Evolutionary conservation across 2,113 vertebrate species (phyloP), one percentile per base, ranked within the genome.

Genomic region (Crotophaga sulcirostris): DNA sequence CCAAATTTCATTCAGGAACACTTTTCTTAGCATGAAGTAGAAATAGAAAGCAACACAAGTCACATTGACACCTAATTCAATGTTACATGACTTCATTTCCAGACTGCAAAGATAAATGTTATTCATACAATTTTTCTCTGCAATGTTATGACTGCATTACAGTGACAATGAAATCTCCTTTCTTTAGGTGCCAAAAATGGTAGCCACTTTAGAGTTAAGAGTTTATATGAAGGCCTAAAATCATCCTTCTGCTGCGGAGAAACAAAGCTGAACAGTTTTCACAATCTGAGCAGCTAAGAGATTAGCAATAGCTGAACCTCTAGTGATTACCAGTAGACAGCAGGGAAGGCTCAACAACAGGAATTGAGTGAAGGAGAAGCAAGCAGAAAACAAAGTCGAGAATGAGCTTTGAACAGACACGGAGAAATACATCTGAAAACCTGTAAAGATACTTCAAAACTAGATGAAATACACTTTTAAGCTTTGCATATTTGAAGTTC

Each of bases 1-100:
- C 59, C 87, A 82, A 68, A 84, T 55, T 93, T 96, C 84, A 96
- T 95, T 92, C 70, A 96, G 78, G 86, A 97, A 88, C 36, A 77
- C 12, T 33, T 70, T 94, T 96, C 70, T 95, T 89, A 96, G 13
- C 47, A 80, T 95, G 79, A 97, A 7, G 16, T 52, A 38, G 44
- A 52, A 91, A 72, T 36, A 81, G 73, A 63, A 97, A 97, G 5
- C 6, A 93, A 63, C 73, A 91, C 69, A 94, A 40, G 72, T 96
- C 91, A 56, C 73, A 87, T 96, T 80, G 87, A 47, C 36, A 91
- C 93, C 55, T 94, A 93, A 87, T 87, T 70, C 54, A 47, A 19
- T 7, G 25, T 86, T 88, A 59, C 25, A 92, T 84, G 84, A 38
- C 66, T 92, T 76, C 2, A 5, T 75, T 88, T 84, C 72, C 81